Base-by-base conservation (phyloP, 2,797 vertebrate genomes). In the Sebastes minor region DNA sequence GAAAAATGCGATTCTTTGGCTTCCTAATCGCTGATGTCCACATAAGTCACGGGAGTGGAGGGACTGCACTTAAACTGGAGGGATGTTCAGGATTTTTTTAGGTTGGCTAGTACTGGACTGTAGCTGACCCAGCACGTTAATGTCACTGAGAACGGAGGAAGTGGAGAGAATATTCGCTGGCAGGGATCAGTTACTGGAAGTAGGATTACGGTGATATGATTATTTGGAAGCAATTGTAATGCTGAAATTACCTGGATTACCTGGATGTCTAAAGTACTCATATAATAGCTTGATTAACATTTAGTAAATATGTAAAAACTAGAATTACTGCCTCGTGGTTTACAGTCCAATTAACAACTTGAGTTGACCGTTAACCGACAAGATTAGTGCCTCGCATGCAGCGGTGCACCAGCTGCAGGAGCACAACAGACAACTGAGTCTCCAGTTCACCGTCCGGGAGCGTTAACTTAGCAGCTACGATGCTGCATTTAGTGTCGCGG, bases 41-140 rank as follows among this genome's bases (percentile, higher is more conserved):
- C 10, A 68, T 65, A 76, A 73, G 61, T 80, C 71, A 77, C 52
- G 25, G 5, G 25, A 76, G 30, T 16, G 14, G 30, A 61, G 38
- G 38, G 64, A 49, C 22, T 64, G 70, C 64, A 65, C 53, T 69
- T 59, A 64, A 33, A 82, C 42, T n/a, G 49, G 57, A 72, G 35
- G n/a, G 49, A 38, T 28, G 42, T 28, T 60, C 32, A 20, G 65
- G 28, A 59, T 8, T 66, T 33, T 61, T 61, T 22, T 38, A 46
- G 20, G 16, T 77, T 56, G 52, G n/a, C 3, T 8, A 27, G 18
- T n/a, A 10, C 20, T 20, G 62, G 25, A 8, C 60, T 52, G 25
- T 3, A 9, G 67, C 62, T 68, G 77, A 73, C 55, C 18, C 16
- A 57, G 72, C 63, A 61, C 65, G 14, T 74, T 72, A 10, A 62